Percentiles rank a stretch among this genome's conserved stretches.
Evolutionary conservation across 2,797 vertebrate species (phyloP).

Genomic region (Corythornis leucogaster): DNA sequence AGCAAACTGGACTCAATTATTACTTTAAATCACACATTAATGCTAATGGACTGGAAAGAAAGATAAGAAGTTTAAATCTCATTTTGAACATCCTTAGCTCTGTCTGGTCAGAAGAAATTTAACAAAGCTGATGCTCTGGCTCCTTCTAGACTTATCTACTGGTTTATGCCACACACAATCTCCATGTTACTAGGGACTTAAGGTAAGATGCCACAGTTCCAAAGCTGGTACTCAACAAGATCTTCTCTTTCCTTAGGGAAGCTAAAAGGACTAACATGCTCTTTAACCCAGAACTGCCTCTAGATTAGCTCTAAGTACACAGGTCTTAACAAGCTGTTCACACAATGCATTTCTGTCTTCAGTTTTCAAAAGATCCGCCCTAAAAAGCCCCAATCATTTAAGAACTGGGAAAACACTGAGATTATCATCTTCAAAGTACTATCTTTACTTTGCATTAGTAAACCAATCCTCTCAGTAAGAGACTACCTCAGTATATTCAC

Average conservation of each 20-base stretch:
- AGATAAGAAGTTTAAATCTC: neutral
- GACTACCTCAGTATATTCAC: neutral
- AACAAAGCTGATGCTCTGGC: neutral
- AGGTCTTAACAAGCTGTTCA: neutral
- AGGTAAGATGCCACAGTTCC: neutral
- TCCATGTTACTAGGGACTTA: neutral
- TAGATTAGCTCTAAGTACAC: neutral
- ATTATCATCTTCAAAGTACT: neutral
- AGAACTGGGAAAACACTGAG: neutral
- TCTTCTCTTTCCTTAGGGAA: neutral
- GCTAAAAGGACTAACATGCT: neutral
- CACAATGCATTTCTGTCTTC: neutral
- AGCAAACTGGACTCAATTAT: neutral
- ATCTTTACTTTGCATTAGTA: neutral
- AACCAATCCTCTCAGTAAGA: neutral
- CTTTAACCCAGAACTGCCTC: neutral
- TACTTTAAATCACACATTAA: neutral
- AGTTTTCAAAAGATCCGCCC: neutral
- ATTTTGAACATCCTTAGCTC: neutral
- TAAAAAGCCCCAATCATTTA: neutral
- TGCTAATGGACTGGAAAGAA: neutral
- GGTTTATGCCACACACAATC: neutral
- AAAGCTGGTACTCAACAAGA: neutral
- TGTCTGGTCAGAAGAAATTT: neutral
- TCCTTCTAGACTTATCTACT: neutral